Conservation (phyloP, 1,140 invertebrate genomes). For the Frieseomelitta varia region DNA sequence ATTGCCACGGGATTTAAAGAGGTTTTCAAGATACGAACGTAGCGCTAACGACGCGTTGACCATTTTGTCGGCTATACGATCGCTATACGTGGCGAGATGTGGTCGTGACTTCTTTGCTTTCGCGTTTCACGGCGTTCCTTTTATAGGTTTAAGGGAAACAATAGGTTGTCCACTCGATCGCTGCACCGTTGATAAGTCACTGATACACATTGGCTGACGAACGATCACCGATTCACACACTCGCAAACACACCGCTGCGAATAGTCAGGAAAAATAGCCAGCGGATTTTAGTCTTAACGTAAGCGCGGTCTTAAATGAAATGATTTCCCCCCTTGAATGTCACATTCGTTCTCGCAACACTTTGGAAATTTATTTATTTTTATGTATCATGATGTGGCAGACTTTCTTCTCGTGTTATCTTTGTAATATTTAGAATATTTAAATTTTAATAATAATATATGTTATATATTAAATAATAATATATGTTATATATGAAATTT, state of each 20-base stretch:
- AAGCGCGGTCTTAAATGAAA: too few species aligned
- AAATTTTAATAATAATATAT: too few species aligned
- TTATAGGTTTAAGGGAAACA: conserved; percentile 23
- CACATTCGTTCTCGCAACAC: too few species aligned
- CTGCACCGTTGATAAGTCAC: neutral
- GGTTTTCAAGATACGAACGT: neutral
- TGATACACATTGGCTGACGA: neutral
- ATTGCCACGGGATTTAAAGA: too few species aligned
- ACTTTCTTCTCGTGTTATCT: too few species aligned
- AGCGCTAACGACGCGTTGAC: neutral
- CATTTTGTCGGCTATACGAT: neutral
- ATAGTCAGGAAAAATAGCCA: neutral
- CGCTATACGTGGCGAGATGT: neutral
- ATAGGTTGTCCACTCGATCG: neutral
- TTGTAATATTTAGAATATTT: too few species aligned
- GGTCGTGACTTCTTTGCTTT: neutral
- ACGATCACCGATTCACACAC: neutral
- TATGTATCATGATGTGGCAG: too few species aligned
- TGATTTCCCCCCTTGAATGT: neutral
- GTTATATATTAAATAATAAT: too few species aligned
- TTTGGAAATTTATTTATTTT: too few species aligned
- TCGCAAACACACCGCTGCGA: neutral
- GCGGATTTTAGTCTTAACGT: too few species aligned
- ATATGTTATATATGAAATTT: too few species aligned
- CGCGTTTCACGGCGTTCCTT: neutral